Base-by-base conservation (phyloP, 2,888 invertebrate species). In the Cosmopolites sordidus region DNA sequence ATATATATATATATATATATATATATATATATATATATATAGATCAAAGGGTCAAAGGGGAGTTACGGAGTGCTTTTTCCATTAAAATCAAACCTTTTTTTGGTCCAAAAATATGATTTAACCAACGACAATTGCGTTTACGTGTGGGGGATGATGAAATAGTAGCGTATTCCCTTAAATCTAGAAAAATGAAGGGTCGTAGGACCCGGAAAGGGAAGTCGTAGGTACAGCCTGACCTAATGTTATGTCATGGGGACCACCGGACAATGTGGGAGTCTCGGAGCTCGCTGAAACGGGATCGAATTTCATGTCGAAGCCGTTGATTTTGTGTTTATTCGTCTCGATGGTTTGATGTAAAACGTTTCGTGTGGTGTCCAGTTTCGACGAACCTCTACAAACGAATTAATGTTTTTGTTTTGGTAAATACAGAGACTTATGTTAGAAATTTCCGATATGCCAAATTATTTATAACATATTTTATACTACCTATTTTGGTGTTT, bases 201-300 rank as follows among this genome's bases (percentile, higher is more conserved):
- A 62, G 22, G 54, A 61, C 62, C 67, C 64, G 69, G 68, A 69
- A 69, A 68, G 69, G 71, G 69, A 68, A 69, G 67, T 64, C 57
- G 61, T 55, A 62, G 48, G 69, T 70, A 70, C 69, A 69, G 69
- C 64, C 69, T 69, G 69, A 66, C 63, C 69, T 69, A 70, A 69
- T 50, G 53, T 57, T 57, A 18, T 47, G 49, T 54, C 57, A 57
- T 54, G 30, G 45, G 43, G 37, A 33, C 45, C 16, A 30, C 17
- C 48, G 55, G 55, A 55, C 55, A 47, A 29, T 51, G 55, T 51
- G 55, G 55, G 55, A 51, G 55, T 51, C 40, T 51, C 17, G 60
- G 56, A 56, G 59, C n/a, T n/a, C n/a, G n/a, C n/a, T n/a, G n/a
- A n/a, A 60, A 57, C 60, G 59, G 64, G 66, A 60, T 67, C 62